phyloP scores from a whole-genome alignment of 2,888 invertebrate species.

The Drosophila stalkeri region DNA sequence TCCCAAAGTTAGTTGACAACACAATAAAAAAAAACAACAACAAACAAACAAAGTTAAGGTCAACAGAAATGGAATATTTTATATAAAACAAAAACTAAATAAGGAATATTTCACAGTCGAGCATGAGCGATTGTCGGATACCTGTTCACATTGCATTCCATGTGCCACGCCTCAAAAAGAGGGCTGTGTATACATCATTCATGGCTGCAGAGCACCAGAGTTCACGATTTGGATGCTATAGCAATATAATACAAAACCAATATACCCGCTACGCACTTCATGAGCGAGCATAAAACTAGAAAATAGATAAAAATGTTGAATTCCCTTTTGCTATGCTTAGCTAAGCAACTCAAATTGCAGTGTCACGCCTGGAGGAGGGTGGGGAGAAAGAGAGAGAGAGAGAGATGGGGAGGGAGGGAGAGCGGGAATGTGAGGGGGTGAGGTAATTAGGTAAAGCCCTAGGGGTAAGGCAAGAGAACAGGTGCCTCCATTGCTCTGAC shows the following conservation, averaged over 20 bases:
- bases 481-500: constrained; percentile 5
- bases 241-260: background rate
- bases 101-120: constrained; percentile 21
- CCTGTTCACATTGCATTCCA: background rate
- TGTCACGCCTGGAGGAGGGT: background rate
- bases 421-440: background rate
- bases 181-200: no score
- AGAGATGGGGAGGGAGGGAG: background rate
- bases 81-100: background rate
- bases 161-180: no score
- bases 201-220: no score
- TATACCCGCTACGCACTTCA: background rate
- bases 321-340: background rate
- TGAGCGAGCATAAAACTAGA: background rate
- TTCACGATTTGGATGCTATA: no score
- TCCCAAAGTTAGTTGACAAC: constrained; percentile 51
- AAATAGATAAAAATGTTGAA: background rate
- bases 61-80: constrained; percentile 1
- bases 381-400: background rate
- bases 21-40: constrained; percentile 13
- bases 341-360: background rate
- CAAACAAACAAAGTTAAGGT: background rate
- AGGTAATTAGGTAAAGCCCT: background rate
- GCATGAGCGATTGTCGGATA: background rate
- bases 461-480: background rate